Evolutionary conservation across 2,113 vertebrate genomes (phyloP), one percentile per base, ranked within the genome.

Genomic region (Ancistrus triradiatus): DNA sequence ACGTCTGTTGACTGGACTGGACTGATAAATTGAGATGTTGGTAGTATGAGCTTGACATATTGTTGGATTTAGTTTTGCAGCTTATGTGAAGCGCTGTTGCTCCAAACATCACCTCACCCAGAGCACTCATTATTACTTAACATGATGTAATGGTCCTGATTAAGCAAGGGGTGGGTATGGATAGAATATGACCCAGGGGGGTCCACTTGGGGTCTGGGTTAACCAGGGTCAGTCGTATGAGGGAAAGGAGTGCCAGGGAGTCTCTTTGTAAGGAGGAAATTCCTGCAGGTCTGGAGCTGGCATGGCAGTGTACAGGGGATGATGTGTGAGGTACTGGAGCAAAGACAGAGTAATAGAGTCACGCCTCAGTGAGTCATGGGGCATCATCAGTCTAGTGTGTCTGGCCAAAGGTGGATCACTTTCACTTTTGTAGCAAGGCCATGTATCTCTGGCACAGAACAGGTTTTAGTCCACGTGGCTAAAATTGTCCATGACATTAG

Each of bases 81-180:
- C 35, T 37, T 37, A 37, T 37, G 35, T 37, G 35, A 13, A 8
- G 7, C 9, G n/a, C 38, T 42, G 38, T 14, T 5, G n/a, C 38
- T 42, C 38, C 38, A 42, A 42, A 42, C 13, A 37, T 37, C 35
- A 37, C 35, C 35, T 37, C 35, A 37, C 35, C 13, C 17, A 7
- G 15, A 7, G 27, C 8, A 3, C 15, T n/a, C 17, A 63, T 82
- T 77, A 78, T 78, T 43, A 70, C 69, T 76, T 7, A 10, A 60
- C 71, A 69, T 88, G 86, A 88, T 85, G 85, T 87, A 84, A 89
- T 76, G 66, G 6, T 62, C 83, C 82, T 59, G 19, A 83, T 86
- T 83, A 86, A 85, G 81, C 68, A 59, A 25, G 14, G 10, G 11
- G 19, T 18, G 50, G 15, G 4, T 1, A 37, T 40, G 52, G 13